phyloP scores from a whole-genome alignment of 2,113 vertebrate species.

The Tragelaphus buxtoni region DNA sequence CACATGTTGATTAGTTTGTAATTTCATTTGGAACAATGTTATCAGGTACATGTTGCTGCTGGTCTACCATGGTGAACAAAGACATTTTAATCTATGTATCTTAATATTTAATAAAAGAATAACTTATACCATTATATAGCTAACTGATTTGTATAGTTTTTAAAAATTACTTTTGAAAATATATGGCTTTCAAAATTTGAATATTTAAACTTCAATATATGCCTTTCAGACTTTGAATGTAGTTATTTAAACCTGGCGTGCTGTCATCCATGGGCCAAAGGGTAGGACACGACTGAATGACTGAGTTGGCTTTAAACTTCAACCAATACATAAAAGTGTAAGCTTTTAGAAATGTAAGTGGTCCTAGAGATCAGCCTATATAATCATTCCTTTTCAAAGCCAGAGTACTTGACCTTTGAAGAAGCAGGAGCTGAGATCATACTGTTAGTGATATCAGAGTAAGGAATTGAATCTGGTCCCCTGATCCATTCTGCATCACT shows the following conservation, averaged over 20 bases:
- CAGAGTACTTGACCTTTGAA: background rate
- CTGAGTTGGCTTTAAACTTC: slow-evolving; percentile 16
- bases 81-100: background rate
- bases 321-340: background rate
- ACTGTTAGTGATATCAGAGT: background rate
- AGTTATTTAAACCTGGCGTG: background rate
- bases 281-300: background rate
- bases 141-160: background rate
- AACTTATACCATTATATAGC: background rate
- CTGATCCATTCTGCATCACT: background rate
- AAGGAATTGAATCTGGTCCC: background rate
- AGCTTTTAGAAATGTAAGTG: background rate
- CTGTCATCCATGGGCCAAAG: background rate
- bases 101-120: slow-evolving; percentile 33
- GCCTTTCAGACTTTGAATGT: background rate
- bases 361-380: background rate
- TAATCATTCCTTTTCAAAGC: background rate
- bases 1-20: background rate
- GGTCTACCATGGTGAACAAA: background rate
- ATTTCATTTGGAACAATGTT: background rate
- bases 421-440: background rate
- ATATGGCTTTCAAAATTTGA: slow-evolving; percentile 15
- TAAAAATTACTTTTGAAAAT: background rate
- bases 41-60: slow-evolving; percentile 43
- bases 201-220: slow-evolving; percentile 20